Evolutionary conservation across 2,113 vertebrate genomes (phyloP).

Genomic region (Tympanuchus pallidicinctus): DNA sequence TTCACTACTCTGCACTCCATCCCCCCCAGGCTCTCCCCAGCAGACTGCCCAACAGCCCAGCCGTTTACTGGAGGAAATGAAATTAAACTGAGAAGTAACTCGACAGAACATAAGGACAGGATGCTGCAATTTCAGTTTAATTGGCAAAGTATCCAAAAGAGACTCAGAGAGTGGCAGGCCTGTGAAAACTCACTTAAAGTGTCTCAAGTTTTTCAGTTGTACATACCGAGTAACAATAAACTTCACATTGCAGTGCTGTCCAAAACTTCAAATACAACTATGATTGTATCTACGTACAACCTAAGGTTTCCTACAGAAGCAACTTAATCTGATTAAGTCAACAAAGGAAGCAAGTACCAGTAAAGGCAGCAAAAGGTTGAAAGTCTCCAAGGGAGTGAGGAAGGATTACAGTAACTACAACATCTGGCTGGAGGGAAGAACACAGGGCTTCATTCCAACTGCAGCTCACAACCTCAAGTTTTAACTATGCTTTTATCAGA

Average conservation of each 20-base stretch:
- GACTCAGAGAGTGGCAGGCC: not conserved
- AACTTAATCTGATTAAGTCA: not conserved
- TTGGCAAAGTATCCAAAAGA: not conserved
- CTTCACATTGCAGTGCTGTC: not conserved
- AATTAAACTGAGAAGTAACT: not conserved
- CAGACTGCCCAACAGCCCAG: not conserved
- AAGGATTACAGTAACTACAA: not conserved
- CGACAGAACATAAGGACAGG: not conserved
- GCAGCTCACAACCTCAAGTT: not conserved
- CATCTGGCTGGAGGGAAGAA: not conserved
- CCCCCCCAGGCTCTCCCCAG: not conserved
- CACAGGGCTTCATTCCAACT: not conserved
- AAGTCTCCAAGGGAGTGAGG: not conserved
- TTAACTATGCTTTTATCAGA: constrained; percentile 18
- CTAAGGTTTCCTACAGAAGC: not conserved
- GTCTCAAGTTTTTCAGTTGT: not conserved
- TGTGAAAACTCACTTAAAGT: not conserved
- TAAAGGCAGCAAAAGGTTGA: not conserved
- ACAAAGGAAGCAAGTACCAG: not conserved
- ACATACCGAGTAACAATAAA: not conserved
- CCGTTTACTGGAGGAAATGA: not conserved
- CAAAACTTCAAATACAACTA: not conserved
- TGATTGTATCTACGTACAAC: accelerated
- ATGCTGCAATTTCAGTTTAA: not conserved
- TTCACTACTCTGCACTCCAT: accelerated